These are phyloP conservation scores for Aromia moschata DNA, from an alignment of 2,888 invertebrate genomes.

Conservation along the genomic window DNA sequence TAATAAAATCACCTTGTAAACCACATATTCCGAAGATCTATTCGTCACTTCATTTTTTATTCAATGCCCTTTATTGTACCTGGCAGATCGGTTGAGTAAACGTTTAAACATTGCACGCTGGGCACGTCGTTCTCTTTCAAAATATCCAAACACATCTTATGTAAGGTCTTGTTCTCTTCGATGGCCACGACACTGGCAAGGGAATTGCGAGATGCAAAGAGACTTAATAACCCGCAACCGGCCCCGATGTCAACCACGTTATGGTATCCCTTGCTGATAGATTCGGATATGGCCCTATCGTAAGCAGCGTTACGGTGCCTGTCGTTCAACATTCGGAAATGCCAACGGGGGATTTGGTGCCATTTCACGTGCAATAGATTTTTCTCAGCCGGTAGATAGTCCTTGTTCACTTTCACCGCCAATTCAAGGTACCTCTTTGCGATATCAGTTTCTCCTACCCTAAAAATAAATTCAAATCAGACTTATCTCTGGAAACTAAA, in stretches of 20 bases:
- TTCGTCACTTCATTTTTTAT: background rate
- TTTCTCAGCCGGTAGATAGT: slow-evolving; percentile 64
- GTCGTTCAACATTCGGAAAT: slow-evolving; percentile 86
- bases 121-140: slow-evolving; percentile 63
- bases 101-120: slow-evolving; percentile 66
- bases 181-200: slow-evolving; percentile 71
- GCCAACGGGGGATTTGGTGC: slow-evolving; percentile 79
- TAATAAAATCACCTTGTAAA: background rate
- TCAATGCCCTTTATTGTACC: slow-evolving; percentile 20
- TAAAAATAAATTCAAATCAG: no score
- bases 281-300: slow-evolving; percentile 68
- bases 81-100: slow-evolving; percentile 68
- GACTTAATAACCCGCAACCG: slow-evolving; percentile 78
- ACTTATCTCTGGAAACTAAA: no score
- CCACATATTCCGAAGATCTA: background rate
- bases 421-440: slow-evolving; percentile 53
- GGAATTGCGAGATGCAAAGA: slow-evolving; percentile 67
- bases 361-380: slow-evolving; percentile 76
- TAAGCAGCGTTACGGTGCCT: slow-evolving; percentile 73
- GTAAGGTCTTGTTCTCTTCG: slow-evolving; percentile 74
- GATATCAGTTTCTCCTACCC: slow-evolving; percentile 51
- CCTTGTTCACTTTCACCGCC: slow-evolving; percentile 43
- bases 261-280: slow-evolving; percentile 58
- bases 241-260: slow-evolving; percentile 79
- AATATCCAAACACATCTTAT: slow-evolving; percentile 69